These are phyloP conservation scores for Cydia amplana DNA, from an alignment of 1,140 invertebrate species.

Conservation along the genomic window DNA sequence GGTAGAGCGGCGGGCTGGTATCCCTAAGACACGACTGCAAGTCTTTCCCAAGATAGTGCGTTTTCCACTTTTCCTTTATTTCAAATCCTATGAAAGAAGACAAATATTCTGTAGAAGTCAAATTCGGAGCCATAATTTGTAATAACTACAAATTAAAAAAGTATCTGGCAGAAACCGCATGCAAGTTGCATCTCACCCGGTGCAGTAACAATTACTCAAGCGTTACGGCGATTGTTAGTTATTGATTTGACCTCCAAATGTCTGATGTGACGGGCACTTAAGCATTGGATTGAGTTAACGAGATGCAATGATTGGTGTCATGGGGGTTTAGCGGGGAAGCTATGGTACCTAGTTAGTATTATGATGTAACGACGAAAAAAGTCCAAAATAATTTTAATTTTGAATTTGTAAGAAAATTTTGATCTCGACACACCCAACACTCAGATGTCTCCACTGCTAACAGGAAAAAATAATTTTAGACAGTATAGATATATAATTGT, in stretches of 20 bases:
- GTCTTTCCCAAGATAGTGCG: too few relatives aligned
- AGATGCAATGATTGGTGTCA: conserved; percentile 1
- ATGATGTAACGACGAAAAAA: too few relatives aligned
- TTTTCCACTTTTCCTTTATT: too few relatives aligned
- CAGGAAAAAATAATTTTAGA: too few relatives aligned
- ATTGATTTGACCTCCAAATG: conserved; percentile 6
- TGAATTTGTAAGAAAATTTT: too few relatives aligned
- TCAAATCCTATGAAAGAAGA: not conserved
- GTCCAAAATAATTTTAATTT: too few relatives aligned
- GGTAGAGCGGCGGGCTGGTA: too few relatives aligned
- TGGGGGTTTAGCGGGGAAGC: not conserved
- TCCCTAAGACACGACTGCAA: too few relatives aligned
- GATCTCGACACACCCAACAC: too few relatives aligned
- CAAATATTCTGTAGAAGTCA: not conserved
- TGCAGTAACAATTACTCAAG: not conserved
- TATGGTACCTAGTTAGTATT: not conserved
- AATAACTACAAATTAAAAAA: not conserved
- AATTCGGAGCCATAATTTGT: too few relatives aligned
- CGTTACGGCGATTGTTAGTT: not conserved
- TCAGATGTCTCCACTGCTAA: too few relatives aligned
- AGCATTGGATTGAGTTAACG: not conserved
- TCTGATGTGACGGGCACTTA: conserved; percentile 6
- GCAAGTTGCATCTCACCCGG: not conserved
- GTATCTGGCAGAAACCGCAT: not conserved
- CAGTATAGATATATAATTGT: too few relatives aligned